Base-by-base conservation (phyloP, 2,113 vertebrate species). In the Microcebus murinus region DNA sequence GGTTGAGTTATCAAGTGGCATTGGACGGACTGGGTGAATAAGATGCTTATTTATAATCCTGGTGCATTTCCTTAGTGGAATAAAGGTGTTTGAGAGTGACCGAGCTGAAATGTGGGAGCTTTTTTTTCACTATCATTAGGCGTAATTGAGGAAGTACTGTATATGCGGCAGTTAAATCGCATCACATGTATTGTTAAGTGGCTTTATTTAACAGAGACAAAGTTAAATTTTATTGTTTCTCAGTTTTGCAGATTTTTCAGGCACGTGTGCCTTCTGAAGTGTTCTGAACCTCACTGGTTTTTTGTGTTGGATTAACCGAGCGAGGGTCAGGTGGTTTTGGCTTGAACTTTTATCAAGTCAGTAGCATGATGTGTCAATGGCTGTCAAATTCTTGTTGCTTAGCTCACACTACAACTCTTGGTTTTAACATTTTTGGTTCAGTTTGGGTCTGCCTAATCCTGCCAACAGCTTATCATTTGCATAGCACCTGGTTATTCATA, bases 91-190 rank as follows among this genome's bases (percentile, higher is more conserved):
- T 63, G 36, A 90, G 90, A 93, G 92, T 77, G 93, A 92, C 79
- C 9, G 23, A 65, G 92, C 68, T 52, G 14, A 90, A 61, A 84
- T 25, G 92, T 68, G 39, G 65, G 50, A 61, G 59, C 59, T 27
- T 25, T 52, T 34, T n/a, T 2, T 20, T 25, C 8, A 21, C 36
- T 48, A 15, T 57, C 92, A 14, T 57, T 11, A 55, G 90, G 85
- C 42, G 21, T 8, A 55, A 80, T 83, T 52, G 95, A 95, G 96
- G 97, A 97, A 97, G 93, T 86, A 0, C 65, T 29, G 8, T 21
- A 6, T 23, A 20, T 27, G 67, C 48, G 48, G 39, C 10, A 0
- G 70, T 50, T 31, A 25, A 68, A 27, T 81, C 15, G 1, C 61
- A 15, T 42, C n/a, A 1, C 11, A n/a, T 63, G 0, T 21, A 39